Percentiles rank a stretch among this genome's conserved stretches.
Conservation (phyloP, 2,797 vertebrate species). For the Falco peregrinus region DNA sequence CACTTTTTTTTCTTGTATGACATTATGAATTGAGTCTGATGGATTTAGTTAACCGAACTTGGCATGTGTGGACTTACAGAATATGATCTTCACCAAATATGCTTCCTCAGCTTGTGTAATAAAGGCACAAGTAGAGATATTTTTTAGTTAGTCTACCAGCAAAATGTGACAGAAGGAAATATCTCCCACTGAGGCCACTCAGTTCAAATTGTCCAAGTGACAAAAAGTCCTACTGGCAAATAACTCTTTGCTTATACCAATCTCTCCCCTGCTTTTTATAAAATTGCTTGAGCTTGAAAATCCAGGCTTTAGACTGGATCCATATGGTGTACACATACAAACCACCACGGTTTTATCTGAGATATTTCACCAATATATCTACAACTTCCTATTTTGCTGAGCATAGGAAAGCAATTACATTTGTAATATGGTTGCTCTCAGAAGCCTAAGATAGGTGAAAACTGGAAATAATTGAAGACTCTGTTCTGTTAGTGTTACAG, state of each 20-base stretch:
- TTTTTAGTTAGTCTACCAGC: background rate
- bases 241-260: background rate
- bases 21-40: background rate
- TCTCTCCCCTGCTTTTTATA: accelerated
- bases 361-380: background rate
- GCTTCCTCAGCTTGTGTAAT: background rate
- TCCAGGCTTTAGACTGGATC: background rate
- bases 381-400: background rate
- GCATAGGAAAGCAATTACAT: background rate
- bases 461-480: background rate
- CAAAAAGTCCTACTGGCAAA: background rate
- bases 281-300: background rate
- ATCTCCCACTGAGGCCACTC: background rate
- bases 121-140: background rate
- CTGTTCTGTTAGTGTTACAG: background rate
- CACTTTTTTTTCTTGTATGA: background rate
- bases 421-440: background rate
- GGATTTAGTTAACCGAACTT: background rate
- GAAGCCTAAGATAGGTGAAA: background rate
- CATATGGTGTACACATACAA: background rate
- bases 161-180: background rate
- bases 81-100: background rate
- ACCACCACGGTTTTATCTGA: accelerated
- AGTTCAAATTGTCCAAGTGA: background rate
- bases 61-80: background rate